phyloP scores from a whole-genome alignment of 2,888 invertebrate species.

The Tuberolachnus salignus region DNA sequence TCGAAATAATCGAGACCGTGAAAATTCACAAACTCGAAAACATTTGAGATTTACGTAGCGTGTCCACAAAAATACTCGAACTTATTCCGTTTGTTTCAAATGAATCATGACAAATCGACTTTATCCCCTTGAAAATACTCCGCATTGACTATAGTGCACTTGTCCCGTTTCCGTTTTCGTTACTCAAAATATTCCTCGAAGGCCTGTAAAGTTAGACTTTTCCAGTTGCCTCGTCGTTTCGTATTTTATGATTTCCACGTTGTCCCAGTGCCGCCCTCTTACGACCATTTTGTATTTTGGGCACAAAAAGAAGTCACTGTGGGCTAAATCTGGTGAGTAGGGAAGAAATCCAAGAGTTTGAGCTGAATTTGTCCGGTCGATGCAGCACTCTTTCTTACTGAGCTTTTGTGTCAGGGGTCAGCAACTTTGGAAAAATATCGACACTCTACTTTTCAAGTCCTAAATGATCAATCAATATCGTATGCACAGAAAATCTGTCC shows the following conservation, averaged over 20 bases:
- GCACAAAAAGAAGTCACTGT: slow-evolving; percentile 24
- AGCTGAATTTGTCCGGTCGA: neutral
- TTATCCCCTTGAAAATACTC: too few species aligned
- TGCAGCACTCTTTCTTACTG: neutral
- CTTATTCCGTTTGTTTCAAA: too few species aligned
- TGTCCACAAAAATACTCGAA: too few species aligned
- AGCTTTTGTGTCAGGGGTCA: neutral
- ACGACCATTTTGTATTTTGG: slow-evolving; percentile 52
- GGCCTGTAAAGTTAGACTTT: too few species aligned
- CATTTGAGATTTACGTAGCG: too few species aligned
- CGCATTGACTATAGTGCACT: too few species aligned
- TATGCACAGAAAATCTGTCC: neutral
- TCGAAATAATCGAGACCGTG: too few species aligned
- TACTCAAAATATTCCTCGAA: too few species aligned
- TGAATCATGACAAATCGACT: too few species aligned
- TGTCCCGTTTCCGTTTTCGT: too few species aligned
- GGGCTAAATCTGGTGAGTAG: neutral
- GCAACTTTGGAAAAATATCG: neutral
- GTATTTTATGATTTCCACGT: slow-evolving; percentile 30
- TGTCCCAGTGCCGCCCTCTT: slow-evolving; percentile 39
- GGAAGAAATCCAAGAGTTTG: neutral
- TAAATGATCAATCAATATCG: neutral
- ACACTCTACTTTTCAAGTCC: neutral
- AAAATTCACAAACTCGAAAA: too few species aligned
- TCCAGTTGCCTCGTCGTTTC: too few species aligned